Conservation (phyloP, 2,888 invertebrate genomes). For the Eilema griseolum region DNA sequence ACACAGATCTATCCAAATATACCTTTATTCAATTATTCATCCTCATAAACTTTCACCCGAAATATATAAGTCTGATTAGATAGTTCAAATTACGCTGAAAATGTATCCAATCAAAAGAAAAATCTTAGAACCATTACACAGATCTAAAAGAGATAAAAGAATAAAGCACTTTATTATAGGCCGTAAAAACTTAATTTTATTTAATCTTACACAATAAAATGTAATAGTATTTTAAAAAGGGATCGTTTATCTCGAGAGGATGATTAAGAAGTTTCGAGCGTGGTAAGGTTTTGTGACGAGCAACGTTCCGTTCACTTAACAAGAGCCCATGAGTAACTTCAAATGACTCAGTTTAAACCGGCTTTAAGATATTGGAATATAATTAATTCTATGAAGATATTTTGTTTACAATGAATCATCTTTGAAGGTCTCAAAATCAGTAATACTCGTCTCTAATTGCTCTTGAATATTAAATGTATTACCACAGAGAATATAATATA, state of each 20-base stretch:
- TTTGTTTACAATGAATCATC: constrained; percentile 34
- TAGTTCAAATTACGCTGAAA: neutral
- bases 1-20: neutral
- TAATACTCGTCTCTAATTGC: neutral
- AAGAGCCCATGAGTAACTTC: constrained; percentile 5
- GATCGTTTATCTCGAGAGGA: neutral
- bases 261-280: constrained; percentile 6
- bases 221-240: constrained; percentile 10
- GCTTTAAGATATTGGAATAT: constrained; percentile 34
- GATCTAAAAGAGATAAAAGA: neutral
- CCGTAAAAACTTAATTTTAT: constrained; percentile 1
- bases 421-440: neutral
- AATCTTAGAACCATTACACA: constrained; percentile 1
- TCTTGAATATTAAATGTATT: neutral
- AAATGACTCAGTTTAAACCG: constrained; percentile 37
- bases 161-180: neutral
- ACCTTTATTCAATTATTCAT: too few relatives aligned
- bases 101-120: neutral
- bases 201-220: constrained; percentile 1
- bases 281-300: constrained; percentile 1
- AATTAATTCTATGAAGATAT: constrained; percentile 30
- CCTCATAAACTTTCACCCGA: neutral
- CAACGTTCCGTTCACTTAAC: constrained; percentile 9
- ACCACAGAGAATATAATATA: too few relatives aligned
- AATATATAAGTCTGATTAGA: neutral